phyloP scores from a whole-genome alignment of 2,797 vertebrate species.

The Podarcis siculus region DNA sequence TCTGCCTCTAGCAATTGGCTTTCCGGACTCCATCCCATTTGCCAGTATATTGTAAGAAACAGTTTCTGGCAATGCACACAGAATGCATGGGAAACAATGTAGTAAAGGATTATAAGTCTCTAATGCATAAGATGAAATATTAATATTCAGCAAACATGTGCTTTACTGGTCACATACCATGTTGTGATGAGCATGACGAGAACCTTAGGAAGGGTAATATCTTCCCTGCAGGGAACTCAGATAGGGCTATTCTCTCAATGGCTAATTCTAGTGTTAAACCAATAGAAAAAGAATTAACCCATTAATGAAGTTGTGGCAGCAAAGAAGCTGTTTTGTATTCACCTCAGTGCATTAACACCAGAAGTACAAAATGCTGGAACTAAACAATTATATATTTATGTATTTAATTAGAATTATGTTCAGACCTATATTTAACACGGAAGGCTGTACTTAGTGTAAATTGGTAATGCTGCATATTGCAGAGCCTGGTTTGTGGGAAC shows the following conservation, averaged over 20 bases:
- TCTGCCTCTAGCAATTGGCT: background rate
- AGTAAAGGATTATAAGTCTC: background rate
- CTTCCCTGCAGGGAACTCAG: slow-evolving; percentile 9
- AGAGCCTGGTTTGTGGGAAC: background rate
- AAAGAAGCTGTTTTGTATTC: background rate
- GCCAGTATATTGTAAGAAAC: background rate
- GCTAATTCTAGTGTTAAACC: background rate
- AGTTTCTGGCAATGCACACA: background rate
- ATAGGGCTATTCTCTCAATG: background rate
- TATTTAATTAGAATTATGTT: background rate
- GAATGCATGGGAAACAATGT: background rate
- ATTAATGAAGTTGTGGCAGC: background rate
- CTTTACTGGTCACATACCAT: background rate
- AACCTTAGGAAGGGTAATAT: slow-evolving; percentile 11
- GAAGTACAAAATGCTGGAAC: background rate
- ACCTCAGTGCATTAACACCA: fast-evolving
- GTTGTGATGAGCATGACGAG: slow-evolving; percentile 1
- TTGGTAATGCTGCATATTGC: background rate
- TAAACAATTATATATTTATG: background rate
- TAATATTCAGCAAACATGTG: slow-evolving; percentile 7
- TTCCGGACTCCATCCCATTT: background rate
- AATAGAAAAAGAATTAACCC: background rate
- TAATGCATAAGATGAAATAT: background rate
- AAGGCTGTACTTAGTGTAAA: background rate
- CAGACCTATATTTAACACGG: background rate